These are phyloP conservation scores for Drosophila trapezifrons DNA, from an alignment of 1,140 invertebrate genomes.

Conservation along the genomic window DNA sequence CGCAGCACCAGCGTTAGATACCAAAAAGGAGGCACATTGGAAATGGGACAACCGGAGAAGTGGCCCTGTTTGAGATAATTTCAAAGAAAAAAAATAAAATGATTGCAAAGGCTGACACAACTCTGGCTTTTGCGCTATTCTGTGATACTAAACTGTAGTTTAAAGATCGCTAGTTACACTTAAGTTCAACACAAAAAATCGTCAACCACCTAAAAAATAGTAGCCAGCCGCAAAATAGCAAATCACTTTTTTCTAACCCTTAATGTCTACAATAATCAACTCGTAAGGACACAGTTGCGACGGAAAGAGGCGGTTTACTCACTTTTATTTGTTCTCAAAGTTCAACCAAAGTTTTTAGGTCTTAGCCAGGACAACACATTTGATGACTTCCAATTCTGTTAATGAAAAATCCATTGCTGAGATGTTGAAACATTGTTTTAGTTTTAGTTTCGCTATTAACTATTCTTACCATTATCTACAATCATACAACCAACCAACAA, in stretches of 20 bases:
- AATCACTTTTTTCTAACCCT: slow-evolving; percentile 25
- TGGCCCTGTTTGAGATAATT: slow-evolving; percentile 38
- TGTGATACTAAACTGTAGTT: slow-evolving; percentile 84
- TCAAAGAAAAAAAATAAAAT: slow-evolving; percentile 45
- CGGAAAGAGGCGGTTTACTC: slow-evolving; percentile 16
- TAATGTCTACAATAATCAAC: slow-evolving; percentile 54
- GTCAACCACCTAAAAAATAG: slow-evolving; percentile 33
- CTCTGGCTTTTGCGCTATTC: slow-evolving; percentile 69
- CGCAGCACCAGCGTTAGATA: slow-evolving; percentile 28
- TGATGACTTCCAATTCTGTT: slow-evolving; percentile 66
- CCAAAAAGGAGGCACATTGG: slow-evolving; percentile 40
- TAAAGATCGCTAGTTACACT: slow-evolving; percentile 79
- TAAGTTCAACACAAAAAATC: slow-evolving; percentile 60
- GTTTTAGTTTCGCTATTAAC: slow-evolving; percentile 48
- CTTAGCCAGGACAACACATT: slow-evolving; percentile 34
- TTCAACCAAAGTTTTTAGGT: slow-evolving; percentile 74
- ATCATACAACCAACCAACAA: slow-evolving; percentile 33
- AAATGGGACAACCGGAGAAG: slow-evolving; percentile 5
- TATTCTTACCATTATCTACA: slow-evolving; percentile 50
- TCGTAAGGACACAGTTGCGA: slow-evolving; percentile 22
- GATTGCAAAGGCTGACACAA: slow-evolving; percentile 50
- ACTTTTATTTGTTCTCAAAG: slow-evolving; percentile 68
- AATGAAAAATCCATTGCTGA: slow-evolving; percentile 43
- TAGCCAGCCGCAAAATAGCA: slow-evolving; percentile 43
- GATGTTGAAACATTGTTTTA: slow-evolving; percentile 48